Evolutionary conservation across 2,888 invertebrate species (phyloP).

Genomic region (Drosophila mimetica): DNA sequence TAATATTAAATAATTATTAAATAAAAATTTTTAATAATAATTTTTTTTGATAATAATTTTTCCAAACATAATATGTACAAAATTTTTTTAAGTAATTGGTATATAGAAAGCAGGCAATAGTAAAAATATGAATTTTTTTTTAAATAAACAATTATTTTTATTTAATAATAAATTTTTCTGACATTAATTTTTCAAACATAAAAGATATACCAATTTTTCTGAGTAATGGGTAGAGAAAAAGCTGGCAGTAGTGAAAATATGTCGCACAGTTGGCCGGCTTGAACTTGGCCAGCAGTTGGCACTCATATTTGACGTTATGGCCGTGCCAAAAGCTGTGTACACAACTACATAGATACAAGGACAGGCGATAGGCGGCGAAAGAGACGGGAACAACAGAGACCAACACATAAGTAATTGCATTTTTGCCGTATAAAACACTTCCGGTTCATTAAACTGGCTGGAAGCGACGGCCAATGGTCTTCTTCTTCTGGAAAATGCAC

Average conservation of each 20-base stretch:
- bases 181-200: too few relatives aligned
- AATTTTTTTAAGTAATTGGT: too few relatives aligned
- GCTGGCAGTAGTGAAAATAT: neutral
- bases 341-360: constrained; percentile 16
- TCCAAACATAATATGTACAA: too few relatives aligned
- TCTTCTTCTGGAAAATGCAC: constrained; percentile 5
- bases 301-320: constrained; percentile 56
- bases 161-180: too few relatives aligned
- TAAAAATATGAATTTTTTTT: too few relatives aligned
- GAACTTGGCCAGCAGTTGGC: constrained; percentile 47
- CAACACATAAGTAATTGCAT: constrained; percentile 56
- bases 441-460: constrained; percentile 68
- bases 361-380: neutral
- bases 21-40: too few relatives aligned
- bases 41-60: too few relatives aligned
- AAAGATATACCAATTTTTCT: too few relatives aligned
- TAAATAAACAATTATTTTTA: too few relatives aligned
- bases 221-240: neutral
- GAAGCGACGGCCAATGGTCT: constrained; percentile 21
- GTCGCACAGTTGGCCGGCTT: neutral
- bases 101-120: too few relatives aligned
- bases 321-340: constrained; percentile 51
- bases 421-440: constrained; percentile 66
- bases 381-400: neutral
- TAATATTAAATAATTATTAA: neutral